phyloP scores from a whole-genome alignment of 2,797 vertebrate species.

The Crocidura indochinensis region DNA sequence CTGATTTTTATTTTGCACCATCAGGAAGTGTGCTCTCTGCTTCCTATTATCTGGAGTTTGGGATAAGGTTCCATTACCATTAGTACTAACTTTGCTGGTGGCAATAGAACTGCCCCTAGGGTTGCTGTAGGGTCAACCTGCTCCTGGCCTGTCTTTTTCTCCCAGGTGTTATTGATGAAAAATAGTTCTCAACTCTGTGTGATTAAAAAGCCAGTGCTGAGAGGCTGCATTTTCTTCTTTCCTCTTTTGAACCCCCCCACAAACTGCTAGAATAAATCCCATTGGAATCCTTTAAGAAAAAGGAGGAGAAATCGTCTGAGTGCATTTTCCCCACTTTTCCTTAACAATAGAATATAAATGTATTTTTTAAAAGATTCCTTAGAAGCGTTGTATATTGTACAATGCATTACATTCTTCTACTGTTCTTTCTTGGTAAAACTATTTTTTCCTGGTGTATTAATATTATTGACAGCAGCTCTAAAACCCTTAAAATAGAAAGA shows the following conservation, averaged over 20 bases:
- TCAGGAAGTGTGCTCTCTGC: constrained; percentile 65
- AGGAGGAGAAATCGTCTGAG: constrained; percentile 75
- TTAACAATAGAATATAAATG: constrained; percentile 81
- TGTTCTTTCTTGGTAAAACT: constrained; percentile 78
- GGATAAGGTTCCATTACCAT: constrained; percentile 77
- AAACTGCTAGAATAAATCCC: constrained; percentile 81
- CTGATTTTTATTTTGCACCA: constrained; percentile 78
- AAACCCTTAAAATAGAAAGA: constrained; percentile 86
- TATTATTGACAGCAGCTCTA: constrained; percentile 90
- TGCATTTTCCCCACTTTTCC: constrained; percentile 62
- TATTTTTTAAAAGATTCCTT: constrained; percentile 82
- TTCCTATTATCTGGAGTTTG: constrained; percentile 72
- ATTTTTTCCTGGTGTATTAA: constrained; percentile 76
- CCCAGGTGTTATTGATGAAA: constrained; percentile 84
- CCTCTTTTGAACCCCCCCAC: constrained; percentile 71
- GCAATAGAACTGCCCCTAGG: constrained; percentile 85
- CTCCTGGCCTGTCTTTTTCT: constrained; percentile 84
- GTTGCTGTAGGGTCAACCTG: constrained; percentile 86
- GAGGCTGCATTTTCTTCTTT: constrained; percentile 80
- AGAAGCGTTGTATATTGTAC: constrained; percentile 77
- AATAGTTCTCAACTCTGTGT: constrained; percentile 80
- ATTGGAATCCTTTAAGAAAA: constrained; percentile 75
- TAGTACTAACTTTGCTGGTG: constrained; percentile 85
- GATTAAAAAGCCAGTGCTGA: constrained; percentile 84
- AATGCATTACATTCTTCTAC: constrained; percentile 76